Percentiles rank a stretch among this genome's conserved stretches.
phyloP scores from a whole-genome alignment of 2,113 vertebrate genomes.

The Ascaphus truei region DNA sequence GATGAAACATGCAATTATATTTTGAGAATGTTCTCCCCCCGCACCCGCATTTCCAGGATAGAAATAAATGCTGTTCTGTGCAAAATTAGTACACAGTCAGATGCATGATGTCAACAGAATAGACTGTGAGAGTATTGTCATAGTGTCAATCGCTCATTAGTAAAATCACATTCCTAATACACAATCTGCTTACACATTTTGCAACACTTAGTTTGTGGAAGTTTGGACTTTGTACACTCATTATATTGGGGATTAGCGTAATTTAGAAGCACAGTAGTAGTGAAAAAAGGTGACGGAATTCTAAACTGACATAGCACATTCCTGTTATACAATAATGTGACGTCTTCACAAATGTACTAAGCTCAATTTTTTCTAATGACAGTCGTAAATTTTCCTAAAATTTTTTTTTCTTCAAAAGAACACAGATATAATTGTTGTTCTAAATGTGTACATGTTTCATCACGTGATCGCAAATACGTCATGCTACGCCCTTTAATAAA shows the following conservation, averaged over 20 bases:
- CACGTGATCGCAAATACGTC: neutral
- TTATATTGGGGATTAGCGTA: neutral
- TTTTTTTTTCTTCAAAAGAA: neutral
- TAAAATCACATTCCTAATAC: slow-evolving; percentile 13
- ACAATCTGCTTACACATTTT: too few relatives aligned
- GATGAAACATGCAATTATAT: too few relatives aligned
- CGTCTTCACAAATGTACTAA: neutral
- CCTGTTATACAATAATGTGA: neutral
- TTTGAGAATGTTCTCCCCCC: too few relatives aligned
- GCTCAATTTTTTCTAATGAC: too few relatives aligned
- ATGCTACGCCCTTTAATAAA: too few relatives aligned
- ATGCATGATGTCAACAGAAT: neutral
- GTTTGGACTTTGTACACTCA: neutral
- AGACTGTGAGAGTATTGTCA: neutral
- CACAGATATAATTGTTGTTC: neutral
- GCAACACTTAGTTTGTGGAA: slow-evolving; percentile 15
- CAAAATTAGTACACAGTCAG: neutral
- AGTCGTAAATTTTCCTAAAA: too few relatives aligned
- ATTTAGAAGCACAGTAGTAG: slow-evolving; percentile 6
- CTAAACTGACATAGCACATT: neutral
- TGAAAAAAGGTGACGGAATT: neutral
- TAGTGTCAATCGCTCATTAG: neutral
- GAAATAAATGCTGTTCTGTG: too few relatives aligned
- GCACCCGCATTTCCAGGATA: too few relatives aligned
- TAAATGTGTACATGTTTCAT: neutral